Percentiles rank a stretch among this genome's conserved stretches.
Conservation (phyloP, 2,113 vertebrate genomes). For the Tragelaphus imberbis region DNA sequence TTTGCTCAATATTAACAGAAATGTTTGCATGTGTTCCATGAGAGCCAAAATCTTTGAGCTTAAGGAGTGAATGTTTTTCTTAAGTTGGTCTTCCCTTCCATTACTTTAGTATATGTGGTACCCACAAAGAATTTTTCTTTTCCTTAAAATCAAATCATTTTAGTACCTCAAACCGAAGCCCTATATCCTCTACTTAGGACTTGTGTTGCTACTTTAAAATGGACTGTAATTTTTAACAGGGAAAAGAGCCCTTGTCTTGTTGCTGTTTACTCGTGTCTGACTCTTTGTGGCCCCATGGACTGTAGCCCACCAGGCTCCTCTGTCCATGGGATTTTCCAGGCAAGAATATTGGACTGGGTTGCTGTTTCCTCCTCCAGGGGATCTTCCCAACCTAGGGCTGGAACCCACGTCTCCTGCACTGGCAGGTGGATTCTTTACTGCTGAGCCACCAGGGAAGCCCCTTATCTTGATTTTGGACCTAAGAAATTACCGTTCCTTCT, state of each 20-base stretch:
- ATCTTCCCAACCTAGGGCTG: not conserved
- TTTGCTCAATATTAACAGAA: not conserved
- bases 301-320: not conserved
- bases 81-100: not conserved
- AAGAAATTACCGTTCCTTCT: not conserved
- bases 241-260: not conserved
- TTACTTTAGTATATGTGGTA: not conserved
- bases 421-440: not conserved
- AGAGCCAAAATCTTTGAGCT: not conserved
- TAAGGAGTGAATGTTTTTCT: not conserved
- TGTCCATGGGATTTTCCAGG: not conserved
- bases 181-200: not conserved
- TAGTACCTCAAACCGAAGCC: not conserved
- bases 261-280: fast-evolving
- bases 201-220: not conserved
- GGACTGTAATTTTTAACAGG: not conserved
- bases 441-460: not conserved
- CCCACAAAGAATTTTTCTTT: not conserved
- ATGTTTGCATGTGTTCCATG: fast-evolving
- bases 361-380: not conserved
- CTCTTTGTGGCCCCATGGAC: not conserved
- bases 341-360: not conserved
- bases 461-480: not conserved
- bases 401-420: not conserved
- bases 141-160: not conserved